Evolutionary conservation across 1,140 invertebrate species (phyloP), one percentile per base, ranked within the genome.

Genomic region (Zeugodacus cucurbitae): DNA sequence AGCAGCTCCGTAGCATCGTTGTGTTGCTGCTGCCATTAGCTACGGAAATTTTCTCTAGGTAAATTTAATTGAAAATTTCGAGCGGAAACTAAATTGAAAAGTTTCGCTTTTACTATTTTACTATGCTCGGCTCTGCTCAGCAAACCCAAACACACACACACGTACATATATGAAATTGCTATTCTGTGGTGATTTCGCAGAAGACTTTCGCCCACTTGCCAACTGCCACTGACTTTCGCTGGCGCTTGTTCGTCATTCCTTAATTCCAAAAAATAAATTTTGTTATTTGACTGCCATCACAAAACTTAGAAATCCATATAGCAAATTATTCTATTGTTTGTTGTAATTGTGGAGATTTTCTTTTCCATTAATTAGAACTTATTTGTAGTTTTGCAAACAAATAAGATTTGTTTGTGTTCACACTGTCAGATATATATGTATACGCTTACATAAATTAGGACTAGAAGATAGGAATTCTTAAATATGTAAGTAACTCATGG

Each of bases 21-120:
- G 58, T 62, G 58, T 22, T 32, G 29, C 14, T 32, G 29, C 14
- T 67, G 64, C 64, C 64, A 67, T 67, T 17, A 67, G 64, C 64
- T 41, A n/a, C 37, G 70, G 70, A 37, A 74, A 74, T 26, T 74
- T 41, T 41, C 70, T 41, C 34, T 74, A 74, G 70, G 70, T 74
- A 74, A 41, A 74, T 74, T 74, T 74, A 74, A 74, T 74, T 74
- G 70, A 44, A 74, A 74, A 74, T 74, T 74, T 74, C 1, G 70
- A 74, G 29, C 32, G 70, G 70, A 74, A 74, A 41, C 70, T 41
- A n/a, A 22, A 74, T 74, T 41, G 70, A n/a, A 74, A 74, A 74
- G 34, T 37, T 74, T 74, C 29, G 0, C 6, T 41, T 41, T 74
- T 26, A 44, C 22, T 74, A 14, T 74, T 41, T n/a, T n/a, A n/a